A percentile compares a stretch with the other conserved stretches of the same genome.
phyloP scores from a whole-genome alignment of 1,140 invertebrate genomes.

The Mylabris phalerata region DNA sequence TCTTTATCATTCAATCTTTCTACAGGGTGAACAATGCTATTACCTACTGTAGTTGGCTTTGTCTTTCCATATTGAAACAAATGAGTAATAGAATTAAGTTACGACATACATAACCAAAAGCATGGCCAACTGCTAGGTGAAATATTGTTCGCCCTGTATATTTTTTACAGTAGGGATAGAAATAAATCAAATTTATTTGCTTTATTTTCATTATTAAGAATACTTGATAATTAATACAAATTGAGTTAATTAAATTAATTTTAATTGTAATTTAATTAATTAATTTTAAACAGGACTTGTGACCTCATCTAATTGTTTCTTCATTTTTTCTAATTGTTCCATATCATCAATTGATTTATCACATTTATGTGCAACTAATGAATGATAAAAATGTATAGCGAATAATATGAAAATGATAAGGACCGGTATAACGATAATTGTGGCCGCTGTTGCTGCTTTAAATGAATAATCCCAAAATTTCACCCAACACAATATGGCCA shows the following conservation, averaged over 20 bases:
- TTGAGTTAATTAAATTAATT: too few relatives aligned
- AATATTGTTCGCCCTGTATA: too few relatives aligned
- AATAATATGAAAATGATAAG: conserved; percentile 81
- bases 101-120: background rate
- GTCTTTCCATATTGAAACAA: too few relatives aligned
- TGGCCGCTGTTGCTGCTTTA: conserved; percentile 72
- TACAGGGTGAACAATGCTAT: too few relatives aligned
- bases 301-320: conserved; percentile 58
- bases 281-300: conserved; percentile 28
- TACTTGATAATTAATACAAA: too few relatives aligned
- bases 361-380: conserved; percentile 75
- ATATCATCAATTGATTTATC: conserved; percentile 61
- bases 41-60: too few relatives aligned
- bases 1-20: too few relatives aligned
- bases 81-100: background rate
- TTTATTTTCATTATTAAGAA: too few relatives aligned
- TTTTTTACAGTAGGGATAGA: too few relatives aligned
- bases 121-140: background rate
- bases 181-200: too few relatives aligned
- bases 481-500: conserved; percentile 86
- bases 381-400: conserved; percentile 84
- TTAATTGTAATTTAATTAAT: too few relatives aligned
- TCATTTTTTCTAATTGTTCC: conserved; percentile 63
- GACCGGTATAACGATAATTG: conserved; percentile 83
- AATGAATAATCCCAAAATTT: conserved; percentile 78